Percentiles rank a stretch among this genome's conserved stretches.
Conservation (phyloP, 37 sponge, comb jelly and placozoan species). For the Beroe forskalii region DNA sequence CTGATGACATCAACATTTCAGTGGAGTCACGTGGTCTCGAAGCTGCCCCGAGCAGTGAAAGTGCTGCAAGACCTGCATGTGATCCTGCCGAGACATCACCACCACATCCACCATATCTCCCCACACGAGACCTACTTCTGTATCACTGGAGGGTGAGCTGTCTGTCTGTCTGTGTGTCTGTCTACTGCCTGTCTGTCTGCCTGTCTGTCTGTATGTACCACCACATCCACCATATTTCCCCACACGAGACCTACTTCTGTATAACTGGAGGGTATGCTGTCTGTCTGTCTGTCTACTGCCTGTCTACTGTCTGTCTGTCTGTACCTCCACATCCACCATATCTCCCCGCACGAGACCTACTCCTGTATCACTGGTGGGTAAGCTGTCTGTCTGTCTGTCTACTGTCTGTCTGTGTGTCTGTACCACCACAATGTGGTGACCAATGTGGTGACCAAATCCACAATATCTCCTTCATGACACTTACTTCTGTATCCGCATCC, state of each 20-base stretch:
- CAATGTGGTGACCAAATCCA: too few relatives aligned
- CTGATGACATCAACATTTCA: too few relatives aligned
- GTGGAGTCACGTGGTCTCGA: constrained; percentile 84
- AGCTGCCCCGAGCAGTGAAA: constrained; percentile 75
- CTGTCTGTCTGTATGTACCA: too few relatives aligned
- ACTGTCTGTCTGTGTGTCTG: too few relatives aligned
- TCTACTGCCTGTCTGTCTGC: too few relatives aligned
- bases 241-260: constrained; percentile 96
- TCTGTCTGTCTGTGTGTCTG: too few relatives aligned
- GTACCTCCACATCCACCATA: constrained; percentile 88
- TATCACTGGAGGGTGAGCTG: constrained; percentile 69
- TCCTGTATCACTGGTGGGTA: constrained; percentile 79
- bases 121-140: constrained; percentile 97
- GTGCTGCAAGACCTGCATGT: constrained; percentile 78
- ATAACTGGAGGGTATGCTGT: constrained; percentile 70
- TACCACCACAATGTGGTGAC: too few relatives aligned
- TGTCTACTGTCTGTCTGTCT: too few relatives aligned
- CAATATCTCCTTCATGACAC: too few relatives aligned
- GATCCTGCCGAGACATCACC: constrained; percentile 86
- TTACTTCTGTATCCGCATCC: too few relatives aligned
- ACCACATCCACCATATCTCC: constrained; percentile 87
- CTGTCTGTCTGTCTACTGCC: too few relatives aligned
- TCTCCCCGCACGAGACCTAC: constrained; percentile 94
- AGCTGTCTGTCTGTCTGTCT: too few relatives aligned
- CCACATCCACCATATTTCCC: constrained; percentile 87